Evolutionary conservation across 2,797 vertebrate species (phyloP).

Genomic region (Manis javanica): DNA sequence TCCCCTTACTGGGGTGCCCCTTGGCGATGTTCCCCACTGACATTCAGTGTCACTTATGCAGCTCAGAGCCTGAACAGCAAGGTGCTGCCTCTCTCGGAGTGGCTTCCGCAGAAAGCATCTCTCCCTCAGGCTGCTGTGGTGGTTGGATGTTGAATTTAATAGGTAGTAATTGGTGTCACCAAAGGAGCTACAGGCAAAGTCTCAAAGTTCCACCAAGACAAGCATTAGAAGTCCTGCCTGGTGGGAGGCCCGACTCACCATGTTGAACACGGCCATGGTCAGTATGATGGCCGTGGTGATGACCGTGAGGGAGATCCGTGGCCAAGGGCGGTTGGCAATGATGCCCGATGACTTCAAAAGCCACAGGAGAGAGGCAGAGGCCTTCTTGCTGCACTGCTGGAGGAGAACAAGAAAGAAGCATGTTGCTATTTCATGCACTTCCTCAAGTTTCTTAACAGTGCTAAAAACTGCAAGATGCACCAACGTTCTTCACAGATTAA

Average conservation of each 20-base stretch:
- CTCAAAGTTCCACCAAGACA: not conserved
- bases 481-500: not conserved
- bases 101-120: accelerated
- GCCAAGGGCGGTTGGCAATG: constrained; percentile 96
- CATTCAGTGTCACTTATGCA: not conserved
- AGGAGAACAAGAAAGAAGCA: constrained; percentile 60
- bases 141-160: not conserved
- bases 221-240: accelerated
- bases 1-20: not conserved
- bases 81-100: not conserved
- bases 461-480: not conserved
- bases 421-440: not conserved
- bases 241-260: constrained; percentile 86
- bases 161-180: not conserved
- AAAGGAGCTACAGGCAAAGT: not conserved
- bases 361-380: constrained; percentile 92
- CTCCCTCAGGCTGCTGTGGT: accelerated
- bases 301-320: constrained; percentile 94
- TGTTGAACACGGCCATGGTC: constrained; percentile 97
- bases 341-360: constrained; percentile 94
- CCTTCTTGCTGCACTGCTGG: constrained; percentile 95
- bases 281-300: constrained; percentile 94
- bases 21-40: not conserved
- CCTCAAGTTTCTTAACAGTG: not conserved
- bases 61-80: too few relatives aligned